Conservation (phyloP, 2,888 invertebrate species). For the Malthinus seriepunctatus region DNA sequence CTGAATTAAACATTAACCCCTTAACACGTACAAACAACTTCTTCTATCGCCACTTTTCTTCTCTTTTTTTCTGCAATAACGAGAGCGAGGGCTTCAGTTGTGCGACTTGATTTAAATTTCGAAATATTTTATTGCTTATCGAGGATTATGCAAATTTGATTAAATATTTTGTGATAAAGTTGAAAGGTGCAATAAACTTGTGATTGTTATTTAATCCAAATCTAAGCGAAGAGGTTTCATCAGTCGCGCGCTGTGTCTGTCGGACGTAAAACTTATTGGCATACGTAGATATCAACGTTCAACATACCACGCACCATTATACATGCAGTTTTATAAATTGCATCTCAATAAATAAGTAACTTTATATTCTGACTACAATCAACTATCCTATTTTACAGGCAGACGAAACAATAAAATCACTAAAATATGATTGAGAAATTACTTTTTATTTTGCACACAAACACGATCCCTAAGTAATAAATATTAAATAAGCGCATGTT, state of each 20-base stretch:
- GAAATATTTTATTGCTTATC: too few relatives aligned
- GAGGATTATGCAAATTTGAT: background rate
- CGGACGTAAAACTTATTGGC: background rate
- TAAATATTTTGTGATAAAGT: background rate
- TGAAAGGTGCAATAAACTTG: slow-evolving; percentile 18
- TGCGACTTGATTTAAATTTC: too few relatives aligned
- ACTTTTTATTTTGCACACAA: slow-evolving; percentile 50
- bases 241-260: slow-evolving; percentile 32
- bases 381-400: slow-evolving; percentile 56
- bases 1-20: slow-evolving; percentile 48
- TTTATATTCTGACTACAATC: slow-evolving; percentile 56
- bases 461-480: slow-evolving; percentile 51
- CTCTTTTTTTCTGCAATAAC: slow-evolving; percentile 14
- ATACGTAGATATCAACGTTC: slow-evolving; percentile 36
- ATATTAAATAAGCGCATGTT: slow-evolving; percentile 48
- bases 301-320: slow-evolving; percentile 51
- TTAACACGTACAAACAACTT: slow-evolving; percentile 40
- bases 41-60: slow-evolving; percentile 35
- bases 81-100: background rate
- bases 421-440: slow-evolving; percentile 57
- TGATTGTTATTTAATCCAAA: slow-evolving; percentile 27
- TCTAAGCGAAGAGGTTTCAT: slow-evolving; percentile 35
- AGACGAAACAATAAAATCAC: slow-evolving; percentile 56
- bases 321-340: slow-evolving; percentile 56
- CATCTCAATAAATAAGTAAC: slow-evolving; percentile 56